Evolutionary conservation across 2,888 invertebrate species (phyloP).

Genomic region (Macrosoma leucophasiata): DNA sequence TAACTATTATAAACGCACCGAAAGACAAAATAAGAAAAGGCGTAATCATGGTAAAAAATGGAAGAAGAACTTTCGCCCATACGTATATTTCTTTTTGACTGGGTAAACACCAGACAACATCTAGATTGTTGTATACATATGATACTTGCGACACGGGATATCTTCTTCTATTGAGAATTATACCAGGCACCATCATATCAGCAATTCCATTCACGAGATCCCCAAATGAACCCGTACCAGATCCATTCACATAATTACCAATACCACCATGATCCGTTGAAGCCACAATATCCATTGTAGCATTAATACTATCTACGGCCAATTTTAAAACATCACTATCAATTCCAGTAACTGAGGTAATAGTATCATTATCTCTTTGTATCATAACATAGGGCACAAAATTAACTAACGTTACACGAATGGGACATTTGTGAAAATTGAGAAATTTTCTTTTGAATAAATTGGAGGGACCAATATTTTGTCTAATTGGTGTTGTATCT

Average conservation of each 20-base stretch:
- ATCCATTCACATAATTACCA: slow-evolving; percentile 33
- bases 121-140: slow-evolving; percentile 29
- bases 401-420: slow-evolving; percentile 31
- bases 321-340: slow-evolving; percentile 21
- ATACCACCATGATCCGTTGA: slow-evolving; percentile 24
- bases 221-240: slow-evolving; percentile 30
- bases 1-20: slow-evolving; percentile 27
- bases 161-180: slow-evolving; percentile 30
- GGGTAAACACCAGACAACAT: slow-evolving; percentile 44
- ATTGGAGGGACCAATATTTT: slow-evolving; percentile 23
- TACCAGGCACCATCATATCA: slow-evolving; percentile 39
- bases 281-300: slow-evolving; percentile 31
- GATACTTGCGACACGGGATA: slow-evolving; percentile 34
- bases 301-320: slow-evolving; percentile 17
- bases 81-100: slow-evolving; percentile 34
- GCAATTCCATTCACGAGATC: slow-evolving; percentile 34
- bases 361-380: slow-evolving; percentile 27
- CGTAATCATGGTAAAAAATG: slow-evolving; percentile 35
- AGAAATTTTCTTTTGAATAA: slow-evolving; percentile 41
- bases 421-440: slow-evolving; percentile 44
- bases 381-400: slow-evolving; percentile 32
- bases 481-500: slow-evolving; percentile 32
- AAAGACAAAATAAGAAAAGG: slow-evolving; percentile 31
- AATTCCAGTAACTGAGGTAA: slow-evolving; percentile 33
- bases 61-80: slow-evolving; percentile 40